Evolutionary conservation across 1,140 invertebrate species (phyloP), one percentile per base, ranked within the genome.

Genomic region (Druon quercuslanigerum): DNA sequence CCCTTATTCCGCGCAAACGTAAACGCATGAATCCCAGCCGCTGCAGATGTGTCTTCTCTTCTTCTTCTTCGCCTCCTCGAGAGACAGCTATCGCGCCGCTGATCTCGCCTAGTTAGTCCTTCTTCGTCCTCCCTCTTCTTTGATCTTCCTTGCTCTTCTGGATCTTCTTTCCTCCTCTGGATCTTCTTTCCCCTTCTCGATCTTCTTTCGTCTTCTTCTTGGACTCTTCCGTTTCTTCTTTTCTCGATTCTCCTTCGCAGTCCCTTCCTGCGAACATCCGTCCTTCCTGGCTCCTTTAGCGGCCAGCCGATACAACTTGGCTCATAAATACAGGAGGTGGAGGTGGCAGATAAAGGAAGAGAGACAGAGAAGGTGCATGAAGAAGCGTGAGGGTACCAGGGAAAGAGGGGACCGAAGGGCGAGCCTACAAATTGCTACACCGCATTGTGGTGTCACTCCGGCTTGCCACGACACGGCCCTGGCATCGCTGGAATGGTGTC

Each of bases 351-450:
- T 82, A 66, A 46, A 66, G 77, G 74, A 77, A 76, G 74, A 72
- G 76, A 77, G 78, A 51, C 74, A 76, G 80, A 71, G 13, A 20
- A 51, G 71, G 54, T 12, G 52, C 57, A 71, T 52, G 73, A 46
- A 78, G 75, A 79, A 82, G 84, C 70, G 73, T 50, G 70, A 75
- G 77, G 75, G 75, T 76, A 74, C 74, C 57, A 78, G 60, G 52
- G 72, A 71, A 77, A 76, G 83, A 83, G 83, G 85, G 82, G 84
- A 84, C 83, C 87, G 88, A 90, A 89, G 89, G 89, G 88, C 87
- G 87, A 90, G 88, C 89, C 90, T 91, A 91, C 90, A 91, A 91
- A 91, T 91, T 91, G 90, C 90, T 91, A 91, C 90, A 91, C 84
- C 85, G 90, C 89, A 91, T 91, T 91, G 90, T 91, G 88, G 89